Percentiles rank a stretch among this genome's conserved stretches.
These are phyloP conservation scores for Drosophila kikkawai DNA, from an alignment of 1,140 invertebrate species.

Conservation along the genomic window DNA sequence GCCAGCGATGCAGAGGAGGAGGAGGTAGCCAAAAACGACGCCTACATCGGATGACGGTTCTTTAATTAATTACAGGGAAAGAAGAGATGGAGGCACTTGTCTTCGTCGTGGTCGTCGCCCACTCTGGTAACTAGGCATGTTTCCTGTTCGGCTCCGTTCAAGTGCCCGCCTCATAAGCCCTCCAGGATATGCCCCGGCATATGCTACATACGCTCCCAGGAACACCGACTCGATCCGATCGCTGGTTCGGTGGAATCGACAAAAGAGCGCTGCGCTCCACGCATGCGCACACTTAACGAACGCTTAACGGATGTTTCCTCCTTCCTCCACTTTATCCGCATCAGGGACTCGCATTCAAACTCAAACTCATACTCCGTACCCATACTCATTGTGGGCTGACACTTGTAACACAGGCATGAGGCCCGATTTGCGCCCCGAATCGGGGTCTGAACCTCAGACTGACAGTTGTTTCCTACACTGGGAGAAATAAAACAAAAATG, in stretches of 20 bases:
- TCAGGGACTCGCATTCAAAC: conserved; percentile 1
- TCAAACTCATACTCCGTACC: conserved; percentile 1
- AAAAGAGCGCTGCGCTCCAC: conserved; percentile 58
- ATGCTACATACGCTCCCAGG: conserved; percentile 7
- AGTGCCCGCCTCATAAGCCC: conserved; percentile 44
- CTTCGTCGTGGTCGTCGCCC: conserved; percentile 6
- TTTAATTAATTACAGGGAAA: conserved; percentile 70
- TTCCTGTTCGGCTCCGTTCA: conserved; percentile 54
- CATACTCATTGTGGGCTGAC: conserved; percentile 54
- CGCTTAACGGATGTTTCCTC: conserved; percentile 77
- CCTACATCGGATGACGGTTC: conserved; percentile 61
- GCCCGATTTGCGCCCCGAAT: conserved; percentile 24
- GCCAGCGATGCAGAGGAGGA: background rate
- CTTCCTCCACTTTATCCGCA: conserved; percentile 6
- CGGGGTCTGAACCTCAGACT: conserved; percentile 33
- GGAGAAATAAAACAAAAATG: background rate
- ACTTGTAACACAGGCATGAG: conserved; percentile 73
- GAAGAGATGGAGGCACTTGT: conserved; percentile 26
- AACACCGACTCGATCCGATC: conserved; percentile 24
- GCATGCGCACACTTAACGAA: conserved; percentile 69
- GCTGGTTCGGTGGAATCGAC: conserved; percentile 52
- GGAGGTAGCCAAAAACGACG: conserved; percentile 56
- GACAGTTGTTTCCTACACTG: conserved; percentile 73
- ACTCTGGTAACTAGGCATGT: conserved; percentile 54
- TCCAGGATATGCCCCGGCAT: conserved; percentile 54